A percentile compares a stretch with the other conserved stretches of the same genome.
These are phyloP conservation scores for Corynorhinus townsendii DNA, from an alignment of 2,113 vertebrate species.

Conservation along the genomic window DNA sequence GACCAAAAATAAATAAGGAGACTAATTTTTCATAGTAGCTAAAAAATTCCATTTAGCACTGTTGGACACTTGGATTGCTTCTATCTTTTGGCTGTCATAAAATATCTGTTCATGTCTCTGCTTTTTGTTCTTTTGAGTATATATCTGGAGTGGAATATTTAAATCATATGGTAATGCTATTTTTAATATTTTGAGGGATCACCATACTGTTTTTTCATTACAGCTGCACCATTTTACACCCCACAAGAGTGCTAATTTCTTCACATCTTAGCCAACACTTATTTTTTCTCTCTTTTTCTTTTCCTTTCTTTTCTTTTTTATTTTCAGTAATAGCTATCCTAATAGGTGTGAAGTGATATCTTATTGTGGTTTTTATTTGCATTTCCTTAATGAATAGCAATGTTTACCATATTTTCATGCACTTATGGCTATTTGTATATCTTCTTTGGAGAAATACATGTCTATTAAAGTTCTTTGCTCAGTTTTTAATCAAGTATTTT, in stretches of 20 bases:
- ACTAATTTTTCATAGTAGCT: neutral
- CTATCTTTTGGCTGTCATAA: neutral
- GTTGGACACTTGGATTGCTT: neutral
- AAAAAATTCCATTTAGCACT: neutral
- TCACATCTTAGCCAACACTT: neutral
- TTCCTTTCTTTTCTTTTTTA: neutral
- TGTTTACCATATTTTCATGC: neutral
- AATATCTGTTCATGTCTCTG: neutral
- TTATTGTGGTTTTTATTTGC: neutral
- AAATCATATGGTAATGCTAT: neutral
- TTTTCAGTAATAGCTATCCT: neutral
- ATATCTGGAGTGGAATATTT: neutral
- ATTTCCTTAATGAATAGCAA: neutral
- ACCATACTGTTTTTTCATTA: neutral
- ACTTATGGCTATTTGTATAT: neutral
- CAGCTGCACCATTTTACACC: neutral
- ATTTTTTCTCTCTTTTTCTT: neutral
- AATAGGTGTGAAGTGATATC: neutral
- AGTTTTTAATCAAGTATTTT: neutral
- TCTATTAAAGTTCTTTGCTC: neutral
- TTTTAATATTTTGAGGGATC: neutral
- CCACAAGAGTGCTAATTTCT: neutral
- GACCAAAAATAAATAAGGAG: neutral
- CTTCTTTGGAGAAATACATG: neutral
- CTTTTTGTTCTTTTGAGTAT: neutral